Conservation (phyloP, 2,888 invertebrate species). For the Bimastos eiseni region DNA sequence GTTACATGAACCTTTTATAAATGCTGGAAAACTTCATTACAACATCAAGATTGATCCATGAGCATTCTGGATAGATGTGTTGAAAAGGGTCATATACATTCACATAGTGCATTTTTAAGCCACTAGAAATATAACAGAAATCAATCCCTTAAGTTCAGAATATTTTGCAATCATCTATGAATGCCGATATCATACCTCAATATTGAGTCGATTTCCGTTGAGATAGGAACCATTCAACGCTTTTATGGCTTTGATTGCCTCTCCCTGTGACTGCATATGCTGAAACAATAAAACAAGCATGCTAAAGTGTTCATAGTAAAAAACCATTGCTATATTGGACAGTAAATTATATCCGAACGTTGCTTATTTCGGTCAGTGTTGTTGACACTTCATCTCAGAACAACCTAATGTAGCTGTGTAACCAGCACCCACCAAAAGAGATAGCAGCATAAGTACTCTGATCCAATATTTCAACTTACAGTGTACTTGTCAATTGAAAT, state of each 20-base stretch:
- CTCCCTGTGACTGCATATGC: conserved; percentile 33
- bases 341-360: background rate
- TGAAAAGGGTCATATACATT: background rate
- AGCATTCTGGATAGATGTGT: background rate
- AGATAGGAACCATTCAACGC: conserved; percentile 31
- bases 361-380: background rate
- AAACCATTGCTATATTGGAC: background rate
- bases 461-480: background rate
- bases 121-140: background rate
- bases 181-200: conserved; percentile 30
- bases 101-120: background rate
- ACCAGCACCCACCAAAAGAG: background rate
- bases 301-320: background rate
- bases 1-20: background rate
- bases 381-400: no score
- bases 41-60: background rate
- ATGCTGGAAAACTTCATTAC: background rate
- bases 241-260: conserved; percentile 35
- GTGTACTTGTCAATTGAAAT: background rate
- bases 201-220: conserved; percentile 33
- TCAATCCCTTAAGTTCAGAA: background rate
- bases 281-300: background rate
- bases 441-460: background rate
- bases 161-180: background rate
- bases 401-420: background rate